Conservation (phyloP, 2,113 vertebrate genomes). For the Atlantisia rogersi region DNA sequence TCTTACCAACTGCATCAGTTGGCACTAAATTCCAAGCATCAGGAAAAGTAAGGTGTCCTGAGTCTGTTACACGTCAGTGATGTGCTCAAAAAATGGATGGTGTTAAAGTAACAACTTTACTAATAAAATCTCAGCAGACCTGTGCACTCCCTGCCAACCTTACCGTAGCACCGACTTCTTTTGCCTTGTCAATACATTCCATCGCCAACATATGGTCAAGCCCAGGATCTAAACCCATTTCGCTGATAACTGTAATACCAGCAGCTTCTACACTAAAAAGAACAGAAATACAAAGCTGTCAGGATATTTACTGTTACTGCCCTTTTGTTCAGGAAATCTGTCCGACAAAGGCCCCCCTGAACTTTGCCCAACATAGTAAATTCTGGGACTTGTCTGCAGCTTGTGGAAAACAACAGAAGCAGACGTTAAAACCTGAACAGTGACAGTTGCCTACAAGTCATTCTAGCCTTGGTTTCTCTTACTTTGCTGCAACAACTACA, state of each 20-base stretch:
- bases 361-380: background rate
- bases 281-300: background rate
- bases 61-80: background rate
- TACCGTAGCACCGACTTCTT: slow-evolving; percentile 91
- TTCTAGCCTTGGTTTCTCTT: background rate
- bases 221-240: slow-evolving; percentile 97
- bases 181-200: slow-evolving; percentile 94
- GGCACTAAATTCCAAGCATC: background rate
- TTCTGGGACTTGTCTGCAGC: background rate
- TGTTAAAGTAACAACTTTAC: background rate
- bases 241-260: slow-evolving; percentile 89
- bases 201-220: slow-evolving; percentile 98
- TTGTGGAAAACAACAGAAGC: background rate
- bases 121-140: background rate
- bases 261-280: slow-evolving; percentile 84
- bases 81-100: background rate
- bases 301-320: background rate
- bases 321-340: background rate
- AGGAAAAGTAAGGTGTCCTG: background rate
- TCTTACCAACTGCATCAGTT: background rate
- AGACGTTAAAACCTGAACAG: background rate
- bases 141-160: slow-evolving; percentile 16
- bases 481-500: background rate
- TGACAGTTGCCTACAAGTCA: background rate
- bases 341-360: background rate